Percentiles rank a stretch among this genome's conserved stretches.
Conservation (phyloP, 2,113 vertebrate genomes). For the Dasypus novemcinctus region DNA sequence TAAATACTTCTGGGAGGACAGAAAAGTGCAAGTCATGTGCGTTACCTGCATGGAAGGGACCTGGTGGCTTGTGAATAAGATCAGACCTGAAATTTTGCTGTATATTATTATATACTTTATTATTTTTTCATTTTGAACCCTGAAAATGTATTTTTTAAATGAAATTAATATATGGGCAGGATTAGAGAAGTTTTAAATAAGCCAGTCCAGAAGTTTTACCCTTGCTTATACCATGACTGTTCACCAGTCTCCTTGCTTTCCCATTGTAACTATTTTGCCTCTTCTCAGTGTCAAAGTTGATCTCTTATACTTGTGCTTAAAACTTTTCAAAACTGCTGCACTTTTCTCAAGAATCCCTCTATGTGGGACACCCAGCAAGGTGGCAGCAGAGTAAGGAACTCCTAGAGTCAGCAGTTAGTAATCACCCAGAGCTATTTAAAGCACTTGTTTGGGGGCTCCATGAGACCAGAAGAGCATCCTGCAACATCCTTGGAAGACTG, state of each 20-base stretch:
- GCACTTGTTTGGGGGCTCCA: no score
- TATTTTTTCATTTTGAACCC: neutral
- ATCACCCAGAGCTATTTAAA: no score
- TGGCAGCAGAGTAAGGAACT: no score
- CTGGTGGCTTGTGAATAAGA: neutral
- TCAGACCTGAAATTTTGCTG: neutral
- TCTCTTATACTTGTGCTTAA: neutral
- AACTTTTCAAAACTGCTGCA: neutral
- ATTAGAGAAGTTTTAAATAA: neutral
- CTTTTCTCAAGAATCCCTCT: neutral
- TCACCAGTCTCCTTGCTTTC: neutral
- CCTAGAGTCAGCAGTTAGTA: no score
- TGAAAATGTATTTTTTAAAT: neutral
- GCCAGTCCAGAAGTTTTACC: neutral
- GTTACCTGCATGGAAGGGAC: neutral
- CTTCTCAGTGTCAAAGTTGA: neutral
- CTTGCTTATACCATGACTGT: neutral
- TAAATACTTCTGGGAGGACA: neutral
- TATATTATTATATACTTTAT: neutral
- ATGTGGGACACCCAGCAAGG: no score
- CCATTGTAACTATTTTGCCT: neutral
- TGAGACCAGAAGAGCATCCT: no score
- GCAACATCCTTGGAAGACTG: no score
- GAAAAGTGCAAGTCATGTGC: neutral
- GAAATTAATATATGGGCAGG: neutral